A percentile compares a stretch with the other conserved stretches of the same genome.
Evolutionary conservation across 2,797 vertebrate genomes (phyloP).

Genomic region (Hoplostethus atlanticus): DNA sequence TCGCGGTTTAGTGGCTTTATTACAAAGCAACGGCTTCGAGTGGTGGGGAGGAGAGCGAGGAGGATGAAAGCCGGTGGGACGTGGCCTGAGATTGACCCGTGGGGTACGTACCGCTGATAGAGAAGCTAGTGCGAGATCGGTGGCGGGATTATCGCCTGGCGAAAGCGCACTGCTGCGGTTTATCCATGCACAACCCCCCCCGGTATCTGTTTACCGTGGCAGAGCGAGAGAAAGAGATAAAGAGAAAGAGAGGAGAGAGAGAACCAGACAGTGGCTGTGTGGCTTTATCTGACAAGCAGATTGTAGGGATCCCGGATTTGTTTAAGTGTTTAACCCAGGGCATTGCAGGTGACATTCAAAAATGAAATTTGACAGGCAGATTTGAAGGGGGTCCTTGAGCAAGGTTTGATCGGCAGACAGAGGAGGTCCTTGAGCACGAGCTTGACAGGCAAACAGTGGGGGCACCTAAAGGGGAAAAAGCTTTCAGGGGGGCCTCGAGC

Average conservation of each 20-base stretch:
- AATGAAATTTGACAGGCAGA: conserved; percentile 56
- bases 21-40: conserved; percentile 51
- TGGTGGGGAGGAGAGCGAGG: background rate
- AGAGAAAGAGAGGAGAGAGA: conserved; percentile 3
- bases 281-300: conserved; percentile 64
- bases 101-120: conserved; percentile 1
- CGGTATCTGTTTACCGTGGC: conserved; percentile 35
- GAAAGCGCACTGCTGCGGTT: conserved; percentile 14
- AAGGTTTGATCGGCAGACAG: conserved; percentile 17
- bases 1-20: conserved; percentile 60
- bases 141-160: conserved; percentile 33
- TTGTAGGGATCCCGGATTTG: conserved; percentile 33
- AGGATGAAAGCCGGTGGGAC: conserved; percentile 12
- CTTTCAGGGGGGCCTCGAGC: background rate
- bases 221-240: conserved; percentile 33
- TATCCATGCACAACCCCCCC: conserved; percentile 11
- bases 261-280: conserved; percentile 10
- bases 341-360: conserved; percentile 40
- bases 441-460: conserved; percentile 20
- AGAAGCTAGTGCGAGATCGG: conserved; percentile 21
- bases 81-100: conserved; percentile 53
- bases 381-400: conserved; percentile 10
- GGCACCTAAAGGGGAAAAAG: background rate
- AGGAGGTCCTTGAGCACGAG: conserved; percentile 6
- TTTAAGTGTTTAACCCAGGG: conserved; percentile 48